These are phyloP conservation scores for Dufourea novaeangliae DNA, from an alignment of 1,140 invertebrate species.

Conservation along the genomic window DNA sequence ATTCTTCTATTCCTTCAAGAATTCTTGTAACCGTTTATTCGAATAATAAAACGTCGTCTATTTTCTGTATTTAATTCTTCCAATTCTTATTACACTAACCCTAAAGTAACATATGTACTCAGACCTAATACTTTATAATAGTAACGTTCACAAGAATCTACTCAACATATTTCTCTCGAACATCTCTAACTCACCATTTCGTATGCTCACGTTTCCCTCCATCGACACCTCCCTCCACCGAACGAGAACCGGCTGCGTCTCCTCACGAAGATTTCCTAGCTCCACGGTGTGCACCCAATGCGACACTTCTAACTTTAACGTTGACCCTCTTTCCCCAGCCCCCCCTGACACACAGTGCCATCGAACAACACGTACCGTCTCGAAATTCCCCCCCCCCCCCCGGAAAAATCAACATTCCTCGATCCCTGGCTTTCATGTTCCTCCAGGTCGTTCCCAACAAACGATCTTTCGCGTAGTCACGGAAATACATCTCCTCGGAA, in stretches of 20 bases:
- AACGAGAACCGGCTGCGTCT: slow-evolving; percentile 1
- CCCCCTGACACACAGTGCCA: too few species aligned
- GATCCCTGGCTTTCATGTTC: too few species aligned
- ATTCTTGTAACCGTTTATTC: too few species aligned
- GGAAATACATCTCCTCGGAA: background rate
- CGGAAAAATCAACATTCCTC: slow-evolving; percentile 4
- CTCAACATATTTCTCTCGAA: background rate
- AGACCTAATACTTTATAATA: too few species aligned
- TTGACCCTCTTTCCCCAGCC: slow-evolving; percentile 5
- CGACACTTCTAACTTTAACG: slow-evolving; percentile 17
- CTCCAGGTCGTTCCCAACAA: background rate
- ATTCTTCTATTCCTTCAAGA: background rate
- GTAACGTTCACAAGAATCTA: too few species aligned
- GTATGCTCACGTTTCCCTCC: too few species aligned
- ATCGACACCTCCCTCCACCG: background rate
- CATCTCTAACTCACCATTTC: background rate
- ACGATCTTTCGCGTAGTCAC: background rate
- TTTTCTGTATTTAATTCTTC: too few species aligned
- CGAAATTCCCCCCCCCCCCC: background rate
- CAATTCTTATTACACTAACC: too few species aligned
- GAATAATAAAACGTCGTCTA: too few species aligned
- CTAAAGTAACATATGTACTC: too few species aligned
- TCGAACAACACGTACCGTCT: background rate
- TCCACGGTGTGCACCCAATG: background rate
- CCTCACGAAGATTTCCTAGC: background rate